Conservation (phyloP, 2,888 invertebrate genomes). For the Patella caerulea region DNA sequence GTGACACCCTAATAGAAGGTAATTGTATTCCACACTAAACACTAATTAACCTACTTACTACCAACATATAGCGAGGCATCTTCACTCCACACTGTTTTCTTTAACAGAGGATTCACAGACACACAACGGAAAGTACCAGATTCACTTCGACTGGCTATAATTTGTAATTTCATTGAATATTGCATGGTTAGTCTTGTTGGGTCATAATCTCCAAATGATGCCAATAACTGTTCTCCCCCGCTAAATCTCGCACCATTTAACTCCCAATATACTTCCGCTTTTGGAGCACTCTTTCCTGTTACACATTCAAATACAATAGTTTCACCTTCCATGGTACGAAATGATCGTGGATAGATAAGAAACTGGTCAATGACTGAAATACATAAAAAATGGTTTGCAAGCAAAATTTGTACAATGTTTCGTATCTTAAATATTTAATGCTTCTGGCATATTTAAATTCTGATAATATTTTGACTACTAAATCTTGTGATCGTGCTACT, state of each 20-base stretch:
- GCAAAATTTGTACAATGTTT: not conserved
- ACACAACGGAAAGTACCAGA: conserved; percentile 55
- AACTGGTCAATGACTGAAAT: conserved; percentile 61
- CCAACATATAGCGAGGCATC: conserved; percentile 45
- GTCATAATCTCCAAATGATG: conserved; percentile 49
- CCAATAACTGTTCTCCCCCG: conserved; percentile 49
- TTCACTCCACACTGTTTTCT: conserved; percentile 48
- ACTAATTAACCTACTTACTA: conserved; percentile 39
- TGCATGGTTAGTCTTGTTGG: conserved; percentile 45
- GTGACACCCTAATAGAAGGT: no score
- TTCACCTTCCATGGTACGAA: conserved; percentile 45
- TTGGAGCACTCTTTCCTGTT: conserved; percentile 53
- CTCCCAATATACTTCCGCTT: conserved; percentile 54
- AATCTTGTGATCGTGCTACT: no score
- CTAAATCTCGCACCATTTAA: conserved; percentile 47
- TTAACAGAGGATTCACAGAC: conserved; percentile 51
- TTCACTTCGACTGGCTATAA: conserved; percentile 39
- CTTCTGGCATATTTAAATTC: no score
- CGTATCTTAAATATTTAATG: no score
- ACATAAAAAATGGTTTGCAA: conserved; percentile 11
- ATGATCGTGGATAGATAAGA: conserved; percentile 49
- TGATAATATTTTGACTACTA: no score
- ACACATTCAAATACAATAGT: conserved; percentile 56
- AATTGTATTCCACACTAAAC: no score
- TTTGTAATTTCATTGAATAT: conserved; percentile 51